Evolutionary conservation across 2,113 vertebrate species (phyloP).

Genomic region (Hyaena hyaena): DNA sequence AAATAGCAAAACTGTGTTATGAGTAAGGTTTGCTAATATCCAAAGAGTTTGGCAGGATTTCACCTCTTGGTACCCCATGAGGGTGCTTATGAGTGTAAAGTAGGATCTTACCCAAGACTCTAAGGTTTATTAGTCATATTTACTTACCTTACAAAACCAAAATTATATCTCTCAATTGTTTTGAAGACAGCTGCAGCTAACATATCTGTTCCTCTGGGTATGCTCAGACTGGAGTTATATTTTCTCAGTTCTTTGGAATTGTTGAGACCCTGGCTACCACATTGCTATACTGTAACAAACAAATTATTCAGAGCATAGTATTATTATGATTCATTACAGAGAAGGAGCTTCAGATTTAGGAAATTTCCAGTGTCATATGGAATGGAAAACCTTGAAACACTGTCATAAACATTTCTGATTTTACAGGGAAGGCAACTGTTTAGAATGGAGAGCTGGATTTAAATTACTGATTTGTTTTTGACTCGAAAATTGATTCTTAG

Average conservation of each 20-base stretch:
- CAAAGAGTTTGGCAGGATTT: conserved; percentile 44
- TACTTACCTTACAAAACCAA: conserved; percentile 72
- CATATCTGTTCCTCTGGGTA: conserved; percentile 42
- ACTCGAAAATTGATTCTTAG: conserved; percentile 16
- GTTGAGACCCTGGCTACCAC: conserved; percentile 65
- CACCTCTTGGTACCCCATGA: conserved; percentile 37
- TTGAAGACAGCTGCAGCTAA: conserved; percentile 67
- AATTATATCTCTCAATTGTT: conserved; percentile 68
- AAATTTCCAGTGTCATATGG: conserved; percentile 58
- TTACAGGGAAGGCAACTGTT: conserved; percentile 24
- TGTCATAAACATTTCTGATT: conserved; percentile 19
- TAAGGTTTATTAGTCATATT: conserved; percentile 70
- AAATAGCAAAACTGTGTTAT: conserved; percentile 9
- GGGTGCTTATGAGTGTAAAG: conserved; percentile 28
- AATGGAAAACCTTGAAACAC: conserved; percentile 55
- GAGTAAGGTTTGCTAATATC: conserved; percentile 56
- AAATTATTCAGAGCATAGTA: conserved; percentile 57
- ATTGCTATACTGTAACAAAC: conserved; percentile 57
- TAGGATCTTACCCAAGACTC: conserved; percentile 14
- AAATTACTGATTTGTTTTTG: not conserved
- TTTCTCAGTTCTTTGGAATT: conserved; percentile 45
- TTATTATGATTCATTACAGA: conserved; percentile 55
- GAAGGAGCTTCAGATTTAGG: conserved; percentile 55
- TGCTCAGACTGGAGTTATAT: conserved; percentile 49
- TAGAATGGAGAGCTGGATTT: conserved; percentile 2